These are phyloP conservation scores for Drosophila melanosoma DNA, from an alignment of 2,888 invertebrate genomes.

Conservation along the genomic window DNA sequence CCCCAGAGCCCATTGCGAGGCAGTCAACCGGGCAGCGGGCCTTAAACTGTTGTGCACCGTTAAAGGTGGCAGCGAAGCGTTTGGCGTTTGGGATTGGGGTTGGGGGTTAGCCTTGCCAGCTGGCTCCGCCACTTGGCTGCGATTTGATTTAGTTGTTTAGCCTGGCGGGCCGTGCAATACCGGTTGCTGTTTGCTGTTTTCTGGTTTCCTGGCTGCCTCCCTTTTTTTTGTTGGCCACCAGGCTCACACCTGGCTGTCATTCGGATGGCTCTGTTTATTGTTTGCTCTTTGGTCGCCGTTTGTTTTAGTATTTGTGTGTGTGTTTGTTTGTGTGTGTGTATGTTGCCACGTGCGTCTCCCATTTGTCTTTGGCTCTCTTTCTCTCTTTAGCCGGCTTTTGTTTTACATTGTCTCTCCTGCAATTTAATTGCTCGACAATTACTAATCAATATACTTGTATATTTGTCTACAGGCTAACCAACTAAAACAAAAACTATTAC, in stretches of 20 bases:
- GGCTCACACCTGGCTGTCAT: conserved; percentile 54
- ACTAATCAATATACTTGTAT: conserved; percentile 57
- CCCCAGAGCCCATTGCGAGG: conserved; percentile 77
- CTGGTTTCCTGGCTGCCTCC: conserved; percentile 40
- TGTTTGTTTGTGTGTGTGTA: conserved; percentile 22
- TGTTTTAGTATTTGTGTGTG: conserved; percentile 45
- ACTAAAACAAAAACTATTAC: conserved; percentile 5
- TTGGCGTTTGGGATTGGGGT: neutral
- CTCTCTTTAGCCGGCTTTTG: conserved; percentile 32
- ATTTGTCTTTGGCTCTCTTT: conserved; percentile 42
- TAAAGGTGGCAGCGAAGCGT: neutral
- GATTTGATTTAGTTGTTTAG: conserved; percentile 74
- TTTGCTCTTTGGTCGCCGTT: conserved; percentile 57
- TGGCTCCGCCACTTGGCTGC: conserved; percentile 63
- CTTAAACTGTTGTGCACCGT: conserved; percentile 46
- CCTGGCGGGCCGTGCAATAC: conserved; percentile 49
- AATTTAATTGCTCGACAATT: conserved; percentile 58
- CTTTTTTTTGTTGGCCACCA: conserved; percentile 41
- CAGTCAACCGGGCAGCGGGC: conserved; percentile 66
- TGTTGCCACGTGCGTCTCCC: conserved; percentile 60
- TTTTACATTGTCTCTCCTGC: conserved; percentile 30
- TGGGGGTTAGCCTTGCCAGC: conserved; percentile 45
- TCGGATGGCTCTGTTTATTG: conserved; percentile 47
- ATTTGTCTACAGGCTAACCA: conserved; percentile 45
- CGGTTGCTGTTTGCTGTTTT: conserved; percentile 45